A percentile compares a stretch with the other conserved stretches of the same genome.
These are phyloP conservation scores for Corynorhinus townsendii DNA, from an alignment of 2,113 vertebrate genomes.

Conservation along the genomic window DNA sequence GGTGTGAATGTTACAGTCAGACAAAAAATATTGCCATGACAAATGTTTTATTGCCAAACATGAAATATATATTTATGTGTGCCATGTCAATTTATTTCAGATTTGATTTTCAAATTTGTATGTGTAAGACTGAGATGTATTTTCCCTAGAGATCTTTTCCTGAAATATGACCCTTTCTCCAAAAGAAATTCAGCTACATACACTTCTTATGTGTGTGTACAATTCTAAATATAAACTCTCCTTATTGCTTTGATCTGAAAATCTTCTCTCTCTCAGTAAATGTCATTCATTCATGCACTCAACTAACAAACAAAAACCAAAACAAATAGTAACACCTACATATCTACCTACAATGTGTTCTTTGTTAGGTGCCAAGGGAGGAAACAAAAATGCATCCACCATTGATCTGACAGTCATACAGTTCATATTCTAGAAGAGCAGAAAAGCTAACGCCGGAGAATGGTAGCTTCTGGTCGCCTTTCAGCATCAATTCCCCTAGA, in stretches of 20 bases:
- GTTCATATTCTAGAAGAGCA: neutral
- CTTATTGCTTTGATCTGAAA: neutral
- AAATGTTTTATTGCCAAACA: neutral
- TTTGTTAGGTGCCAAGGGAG: neutral
- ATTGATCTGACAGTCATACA: neutral
- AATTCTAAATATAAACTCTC: neutral
- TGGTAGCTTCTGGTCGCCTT: neutral
- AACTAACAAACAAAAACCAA: neutral
- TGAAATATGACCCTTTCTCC: neutral
- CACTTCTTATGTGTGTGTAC: neutral
- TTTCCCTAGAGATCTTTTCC: slow-evolving; percentile 19
- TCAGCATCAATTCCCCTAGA: neutral
- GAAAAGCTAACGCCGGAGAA: neutral
- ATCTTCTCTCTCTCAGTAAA: neutral
- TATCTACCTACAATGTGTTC: neutral
- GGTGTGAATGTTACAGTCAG: neutral
- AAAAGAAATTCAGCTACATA: neutral
- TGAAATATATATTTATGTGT: neutral
- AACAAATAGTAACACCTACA: neutral
- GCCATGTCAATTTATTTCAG: neutral
- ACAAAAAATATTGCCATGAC: neutral
- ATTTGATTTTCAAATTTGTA: neutral
- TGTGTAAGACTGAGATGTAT: neutral
- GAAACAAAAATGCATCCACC: neutral
- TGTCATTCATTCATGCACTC: neutral